phyloP scores from a whole-genome alignment of 2,113 vertebrate species.

The Trochalopteron elliotii region DNA sequence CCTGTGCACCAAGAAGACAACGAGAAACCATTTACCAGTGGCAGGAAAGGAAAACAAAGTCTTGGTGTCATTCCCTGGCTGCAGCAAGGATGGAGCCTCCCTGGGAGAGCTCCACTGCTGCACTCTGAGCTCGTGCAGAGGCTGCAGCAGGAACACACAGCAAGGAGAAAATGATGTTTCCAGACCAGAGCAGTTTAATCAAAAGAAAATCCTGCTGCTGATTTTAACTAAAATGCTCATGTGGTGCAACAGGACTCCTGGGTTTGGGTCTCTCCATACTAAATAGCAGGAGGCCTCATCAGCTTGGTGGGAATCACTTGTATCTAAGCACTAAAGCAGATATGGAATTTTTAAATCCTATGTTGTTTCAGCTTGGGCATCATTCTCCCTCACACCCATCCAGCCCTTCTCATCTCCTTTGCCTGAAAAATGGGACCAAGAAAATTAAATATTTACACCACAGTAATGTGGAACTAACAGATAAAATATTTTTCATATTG shows the following conservation, averaged over 20 bases:
- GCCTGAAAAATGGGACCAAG: neutral
- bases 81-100: neutral
- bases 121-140: neutral
- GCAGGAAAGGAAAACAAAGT: neutral
- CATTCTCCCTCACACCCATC: neutral
- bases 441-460: neutral
- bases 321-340: neutral
- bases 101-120: neutral
- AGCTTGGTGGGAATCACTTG: neutral
- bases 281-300: neutral
- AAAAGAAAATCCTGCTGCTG: neutral
- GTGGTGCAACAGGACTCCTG: neutral
- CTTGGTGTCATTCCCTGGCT: neutral
- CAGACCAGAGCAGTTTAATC: neutral
- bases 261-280: neutral
- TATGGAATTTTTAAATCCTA: neutral
- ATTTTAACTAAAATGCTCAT: neutral
- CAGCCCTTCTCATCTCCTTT: neutral
- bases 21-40: neutral
- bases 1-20: constrained; percentile 71
- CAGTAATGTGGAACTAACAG: neutral
- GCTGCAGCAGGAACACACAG: neutral
- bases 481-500: neutral
- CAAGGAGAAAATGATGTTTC: neutral
- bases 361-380: neutral